Conservation (phyloP, 1,140 invertebrate species). For the Calliopsis andreniformis region DNA sequence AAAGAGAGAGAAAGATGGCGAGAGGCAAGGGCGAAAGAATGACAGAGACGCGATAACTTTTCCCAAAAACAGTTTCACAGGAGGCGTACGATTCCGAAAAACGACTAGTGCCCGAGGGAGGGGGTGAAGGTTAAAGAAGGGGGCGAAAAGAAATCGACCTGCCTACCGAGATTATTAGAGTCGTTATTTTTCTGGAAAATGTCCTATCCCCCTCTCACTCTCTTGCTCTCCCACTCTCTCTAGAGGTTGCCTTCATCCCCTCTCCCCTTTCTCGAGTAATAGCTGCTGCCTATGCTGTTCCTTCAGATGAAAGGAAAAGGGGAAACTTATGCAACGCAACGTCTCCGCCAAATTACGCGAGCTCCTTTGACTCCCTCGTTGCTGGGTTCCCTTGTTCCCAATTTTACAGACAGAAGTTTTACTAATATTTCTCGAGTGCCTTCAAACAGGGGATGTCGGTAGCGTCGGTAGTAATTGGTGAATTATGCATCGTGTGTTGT, state of each 20-base stretch:
- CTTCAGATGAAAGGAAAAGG: slow-evolving; percentile 18
- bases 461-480: not conserved
- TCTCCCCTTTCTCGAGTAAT: slow-evolving; percentile 25
- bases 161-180: slow-evolving; percentile 68
- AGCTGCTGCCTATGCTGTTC: slow-evolving; percentile 40
- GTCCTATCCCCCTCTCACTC: slow-evolving; percentile 5
- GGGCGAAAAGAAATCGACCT: slow-evolving; percentile 46
- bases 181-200: slow-evolving; percentile 69
- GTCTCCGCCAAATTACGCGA: slow-evolving; percentile 39
- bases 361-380: slow-evolving; percentile 34
- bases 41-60: slow-evolving; percentile 28
- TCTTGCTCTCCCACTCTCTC: too few species aligned
- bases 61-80: slow-evolving; percentile 64
- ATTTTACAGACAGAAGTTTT: not conserved
- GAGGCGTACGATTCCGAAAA: slow-evolving; percentile 62
- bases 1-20: slow-evolving; percentile 18
- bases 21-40: slow-evolving; percentile 18
- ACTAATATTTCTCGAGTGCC: not conserved
- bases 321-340: slow-evolving; percentile 42
- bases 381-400: not conserved
- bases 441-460: not conserved
- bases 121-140: slow-evolving; percentile 45
- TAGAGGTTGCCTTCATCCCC: not conserved
- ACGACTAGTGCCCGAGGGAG: slow-evolving; percentile 34
- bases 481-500: too few species aligned